A percentile compares a stretch with the other conserved stretches of the same genome.
phyloP scores from a whole-genome alignment of 2,888 invertebrate genomes.

The Xylocampa areola region DNA sequence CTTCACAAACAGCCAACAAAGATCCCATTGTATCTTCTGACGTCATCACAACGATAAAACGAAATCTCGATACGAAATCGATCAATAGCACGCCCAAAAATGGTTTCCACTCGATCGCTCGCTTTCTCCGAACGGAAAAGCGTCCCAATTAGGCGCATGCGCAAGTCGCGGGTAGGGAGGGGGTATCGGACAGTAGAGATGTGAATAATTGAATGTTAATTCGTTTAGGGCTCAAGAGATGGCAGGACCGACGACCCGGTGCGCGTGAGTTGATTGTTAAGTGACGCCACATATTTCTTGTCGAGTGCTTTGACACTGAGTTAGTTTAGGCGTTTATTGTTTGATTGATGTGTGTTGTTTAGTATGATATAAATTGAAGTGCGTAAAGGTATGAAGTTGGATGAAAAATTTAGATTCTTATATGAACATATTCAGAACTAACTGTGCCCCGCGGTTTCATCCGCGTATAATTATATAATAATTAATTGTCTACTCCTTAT shows the following conservation, averaged over 20 bases:
- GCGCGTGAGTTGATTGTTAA: constrained; percentile 54
- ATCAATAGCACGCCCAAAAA: constrained; percentile 67
- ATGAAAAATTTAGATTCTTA: too few species aligned
- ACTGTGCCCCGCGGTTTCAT: too few species aligned
- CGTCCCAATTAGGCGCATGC: constrained; percentile 75
- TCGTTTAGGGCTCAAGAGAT: constrained; percentile 64
- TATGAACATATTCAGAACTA: too few species aligned
- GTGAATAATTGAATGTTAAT: constrained; percentile 68
- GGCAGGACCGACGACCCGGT: constrained; percentile 58
- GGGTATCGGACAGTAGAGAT: constrained; percentile 55
- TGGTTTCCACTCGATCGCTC: constrained; percentile 75
- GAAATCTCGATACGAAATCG: constrained; percentile 57
- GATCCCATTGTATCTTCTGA: constrained; percentile 31
- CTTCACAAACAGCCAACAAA: constrained; percentile 32
- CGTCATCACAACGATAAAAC: constrained; percentile 37
- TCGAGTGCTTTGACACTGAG: constrained; percentile 48
- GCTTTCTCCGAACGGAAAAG: constrained; percentile 84
- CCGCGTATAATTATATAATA: too few species aligned
- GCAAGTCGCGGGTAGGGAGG: constrained; percentile 52
- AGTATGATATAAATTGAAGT: too few species aligned
- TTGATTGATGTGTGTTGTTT: constrained; percentile 40
- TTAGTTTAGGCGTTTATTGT: constrained; percentile 36
- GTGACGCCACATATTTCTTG: constrained; percentile 48
- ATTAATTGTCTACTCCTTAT: too few species aligned
- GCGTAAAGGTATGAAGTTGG: too few species aligned